Conservation (phyloP, 2,797 vertebrate species). For the Enteromius radiatus region DNA sequence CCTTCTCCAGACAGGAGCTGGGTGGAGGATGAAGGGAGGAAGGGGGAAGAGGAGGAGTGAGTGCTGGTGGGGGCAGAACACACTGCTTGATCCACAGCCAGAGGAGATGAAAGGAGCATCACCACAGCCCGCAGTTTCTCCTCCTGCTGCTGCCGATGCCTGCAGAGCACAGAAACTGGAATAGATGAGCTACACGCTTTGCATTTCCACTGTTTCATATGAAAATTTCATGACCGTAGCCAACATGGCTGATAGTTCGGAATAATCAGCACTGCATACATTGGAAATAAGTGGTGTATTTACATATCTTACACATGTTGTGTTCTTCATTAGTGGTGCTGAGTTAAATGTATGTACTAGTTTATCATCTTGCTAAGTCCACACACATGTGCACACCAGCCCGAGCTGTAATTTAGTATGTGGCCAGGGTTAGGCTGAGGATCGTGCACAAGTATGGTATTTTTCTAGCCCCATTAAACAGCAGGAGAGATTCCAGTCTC, state of each 20-base stretch:
- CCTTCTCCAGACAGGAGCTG: conserved; percentile 42
- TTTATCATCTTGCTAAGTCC: conserved; percentile 18
- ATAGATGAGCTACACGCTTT: conserved; percentile 40
- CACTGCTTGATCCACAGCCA: conserved; percentile 63
- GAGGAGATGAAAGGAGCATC: conserved; percentile 64
- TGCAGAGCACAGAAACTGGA: conserved; percentile 52
- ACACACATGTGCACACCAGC: conserved; percentile 11
- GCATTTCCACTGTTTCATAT: conserved; percentile 32
- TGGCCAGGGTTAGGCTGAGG: conserved; percentile 37
- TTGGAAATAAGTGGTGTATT: conserved; percentile 23
- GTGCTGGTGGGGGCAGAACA: conserved; percentile 41
- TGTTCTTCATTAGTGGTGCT: neutral
- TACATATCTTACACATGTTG: neutral
- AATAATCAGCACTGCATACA: conserved; percentile 14
- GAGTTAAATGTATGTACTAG: neutral
- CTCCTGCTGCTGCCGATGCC: conserved; percentile 52
- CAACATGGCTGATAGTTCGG: conserved; percentile 21
- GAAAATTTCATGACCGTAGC: conserved; percentile 40
- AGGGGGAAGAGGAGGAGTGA: conserved; percentile 45
- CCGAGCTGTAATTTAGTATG: conserved; percentile 44
- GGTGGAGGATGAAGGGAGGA: conserved; percentile 55
- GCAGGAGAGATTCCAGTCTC: conserved; percentile 43
- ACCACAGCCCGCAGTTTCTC: conserved; percentile 42
- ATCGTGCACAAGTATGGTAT: conserved; percentile 37
- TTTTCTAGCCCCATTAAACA: conserved; percentile 54